Base-by-base conservation (phyloP, 2,113 vertebrate species). In the Percopsis transmontana region DNA sequence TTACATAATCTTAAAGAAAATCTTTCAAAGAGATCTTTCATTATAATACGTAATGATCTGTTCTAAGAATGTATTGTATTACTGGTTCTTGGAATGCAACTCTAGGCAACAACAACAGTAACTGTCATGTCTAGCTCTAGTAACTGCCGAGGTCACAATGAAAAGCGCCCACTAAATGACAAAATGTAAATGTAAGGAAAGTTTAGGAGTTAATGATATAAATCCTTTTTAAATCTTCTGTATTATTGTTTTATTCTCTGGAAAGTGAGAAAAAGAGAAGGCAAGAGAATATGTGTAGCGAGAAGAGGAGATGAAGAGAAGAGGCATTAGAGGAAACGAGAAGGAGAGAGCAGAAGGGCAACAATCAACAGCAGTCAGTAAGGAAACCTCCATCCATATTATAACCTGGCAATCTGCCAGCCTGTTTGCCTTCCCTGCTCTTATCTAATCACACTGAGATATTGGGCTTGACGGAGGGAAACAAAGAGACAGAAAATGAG, bases 351-450 rank as follows among this genome's bases (percentile, higher is more conserved):
- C 16, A 55, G 23, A 55, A 4, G 2, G 5, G 16, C 12, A 55
- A 19, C 10, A 33, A 19, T 60, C 40, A 57, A 62, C 11, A 10
- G 24, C 51, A 40, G 40, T 72, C 54, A 78, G 48, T 3, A 74
- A 73, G 64, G 16, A 55, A 54, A 57, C 20, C 45, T 58, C 47
- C 13, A 44, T 62, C 63, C 27, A 33, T 7, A 66, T 72, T 70
- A 73, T 66, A 55, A 71, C 51, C 59, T 76, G 68, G 65, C 18
- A 1, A 7, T 59, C 33, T 21, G 19, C 53, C 66, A 79, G 57
- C n/a, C 70, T 78, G 65, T 78, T 83, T 81, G 68, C 58, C 38
- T 79, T 64, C 14, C 51, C 72, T 72, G 51, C 83, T 77, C 76
- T 80, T 14, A 8, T 8, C 63, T 53, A 72, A 74, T 66, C 66